phyloP scores from a whole-genome alignment of 2,888 invertebrate genomes.

The Epirrhoe alternata region DNA sequence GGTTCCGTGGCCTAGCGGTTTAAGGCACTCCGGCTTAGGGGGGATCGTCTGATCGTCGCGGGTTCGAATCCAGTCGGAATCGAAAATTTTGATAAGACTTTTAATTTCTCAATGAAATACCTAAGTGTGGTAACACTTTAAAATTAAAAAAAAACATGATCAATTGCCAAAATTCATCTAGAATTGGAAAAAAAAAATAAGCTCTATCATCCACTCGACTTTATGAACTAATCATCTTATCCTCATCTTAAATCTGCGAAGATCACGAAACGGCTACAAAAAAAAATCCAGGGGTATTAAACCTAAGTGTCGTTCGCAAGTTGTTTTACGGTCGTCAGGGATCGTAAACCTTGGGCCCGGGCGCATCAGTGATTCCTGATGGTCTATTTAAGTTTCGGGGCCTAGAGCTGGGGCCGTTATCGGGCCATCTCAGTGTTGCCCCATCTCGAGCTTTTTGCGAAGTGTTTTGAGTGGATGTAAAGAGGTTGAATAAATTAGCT shows the following conservation, averaged over 20 bases:
- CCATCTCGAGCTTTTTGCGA: constrained; percentile 25
- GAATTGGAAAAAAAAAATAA: too few relatives aligned
- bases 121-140: too few relatives aligned
- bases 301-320: constrained; percentile 75
- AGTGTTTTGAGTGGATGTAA: constrained; percentile 35
- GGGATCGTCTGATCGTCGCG: too few relatives aligned
- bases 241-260: constrained; percentile 19
- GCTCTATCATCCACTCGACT: constrained; percentile 8
- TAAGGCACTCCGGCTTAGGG: too few relatives aligned
- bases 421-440: constrained; percentile 42
- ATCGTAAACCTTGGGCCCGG: constrained; percentile 73
- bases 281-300: constrained; percentile 75
- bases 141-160: too few relatives aligned
- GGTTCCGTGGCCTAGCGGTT: too few relatives aligned
- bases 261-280: constrained; percentile 49
- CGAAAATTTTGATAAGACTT: too few relatives aligned
- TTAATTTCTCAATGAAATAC: too few relatives aligned
- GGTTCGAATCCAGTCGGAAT: too few relatives aligned
- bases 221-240: constrained; percentile 27
- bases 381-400: constrained; percentile 77
- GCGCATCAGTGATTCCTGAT: constrained; percentile 79
- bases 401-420: constrained; percentile 44
- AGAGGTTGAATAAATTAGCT: constrained; percentile 37
- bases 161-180: too few relatives aligned
- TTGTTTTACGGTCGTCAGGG: constrained; percentile 75